These are phyloP conservation scores for Lethrus apterus DNA, from an alignment of 1,140 invertebrate genomes.

Conservation along the genomic window DNA sequence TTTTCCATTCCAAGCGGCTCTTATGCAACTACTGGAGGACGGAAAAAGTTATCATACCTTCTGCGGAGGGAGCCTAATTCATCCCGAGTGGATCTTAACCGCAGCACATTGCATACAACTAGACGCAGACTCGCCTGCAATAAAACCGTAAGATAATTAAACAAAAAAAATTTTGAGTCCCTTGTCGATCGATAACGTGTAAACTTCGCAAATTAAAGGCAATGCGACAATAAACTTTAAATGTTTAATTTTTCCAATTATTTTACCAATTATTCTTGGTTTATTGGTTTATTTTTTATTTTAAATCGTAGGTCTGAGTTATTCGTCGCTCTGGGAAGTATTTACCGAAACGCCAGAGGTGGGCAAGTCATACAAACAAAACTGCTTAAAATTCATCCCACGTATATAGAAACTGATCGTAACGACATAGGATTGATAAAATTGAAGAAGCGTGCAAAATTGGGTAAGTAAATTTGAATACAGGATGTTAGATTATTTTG, in stretches of 20 bases:
- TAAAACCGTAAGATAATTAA: constrained; percentile 27
- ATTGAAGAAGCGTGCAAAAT: constrained; percentile 23
- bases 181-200: too few species aligned
- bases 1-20: constrained; percentile 36
- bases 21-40: constrained; percentile 27
- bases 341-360: constrained; percentile 26
- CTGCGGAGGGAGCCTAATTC: constrained; percentile 42
- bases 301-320: constrained; percentile 21
- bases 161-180: neutral
- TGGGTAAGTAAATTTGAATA: constrained; percentile 26
- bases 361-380: constrained; percentile 28
- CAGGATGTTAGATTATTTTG: too few species aligned
- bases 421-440: constrained; percentile 35
- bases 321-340: constrained; percentile 32
- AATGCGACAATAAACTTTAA: too few species aligned
- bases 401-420: constrained; percentile 26
- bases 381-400: constrained; percentile 28
- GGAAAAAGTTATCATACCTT: constrained; percentile 30
- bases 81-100: constrained; percentile 41
- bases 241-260: neutral
- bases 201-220: neutral
- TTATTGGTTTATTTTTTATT: neutral
- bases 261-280: neutral
- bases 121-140: constrained; percentile 24
- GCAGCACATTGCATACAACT: constrained; percentile 41